These are phyloP conservation scores for Clunio marinus DNA, from an alignment of 2,888 invertebrate species.

Conservation along the genomic window DNA sequence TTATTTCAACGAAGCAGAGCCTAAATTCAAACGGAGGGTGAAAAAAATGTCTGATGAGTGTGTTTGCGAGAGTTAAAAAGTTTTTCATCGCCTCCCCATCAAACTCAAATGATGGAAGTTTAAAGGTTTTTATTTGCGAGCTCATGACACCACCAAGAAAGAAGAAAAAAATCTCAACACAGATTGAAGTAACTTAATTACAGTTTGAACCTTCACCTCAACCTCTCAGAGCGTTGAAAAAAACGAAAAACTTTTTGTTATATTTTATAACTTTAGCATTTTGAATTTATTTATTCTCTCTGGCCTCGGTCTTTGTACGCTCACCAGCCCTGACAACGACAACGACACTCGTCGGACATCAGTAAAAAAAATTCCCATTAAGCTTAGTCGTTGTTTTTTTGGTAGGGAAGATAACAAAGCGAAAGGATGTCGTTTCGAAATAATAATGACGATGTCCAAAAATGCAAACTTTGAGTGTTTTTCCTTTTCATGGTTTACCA, in stretches of 20 bases:
- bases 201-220: conserved; percentile 5
- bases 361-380: not conserved
- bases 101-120: not conserved
- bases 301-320: no score
- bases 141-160: not conserved
- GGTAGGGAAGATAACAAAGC: no score
- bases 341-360: conserved; percentile 2
- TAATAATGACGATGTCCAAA: not conserved
- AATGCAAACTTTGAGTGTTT: not conserved
- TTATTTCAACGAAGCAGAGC: no score
- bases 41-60: not conserved
- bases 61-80: no score
- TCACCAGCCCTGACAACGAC: not conserved
- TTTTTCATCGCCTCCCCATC: not conserved
- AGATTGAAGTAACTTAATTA: conserved; percentile 31
- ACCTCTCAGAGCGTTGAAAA: no score
- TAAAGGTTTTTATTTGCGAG: not conserved
- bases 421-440: not conserved
- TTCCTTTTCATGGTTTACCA: not conserved
- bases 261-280: no score
- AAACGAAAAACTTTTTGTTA: no score
- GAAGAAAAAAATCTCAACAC: no score
- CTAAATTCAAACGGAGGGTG: conserved; percentile 10
- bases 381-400: no score
- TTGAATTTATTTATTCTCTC: no score